Base-by-base conservation (phyloP, 2,888 invertebrate genomes). In the Lamellibrachia columna region DNA sequence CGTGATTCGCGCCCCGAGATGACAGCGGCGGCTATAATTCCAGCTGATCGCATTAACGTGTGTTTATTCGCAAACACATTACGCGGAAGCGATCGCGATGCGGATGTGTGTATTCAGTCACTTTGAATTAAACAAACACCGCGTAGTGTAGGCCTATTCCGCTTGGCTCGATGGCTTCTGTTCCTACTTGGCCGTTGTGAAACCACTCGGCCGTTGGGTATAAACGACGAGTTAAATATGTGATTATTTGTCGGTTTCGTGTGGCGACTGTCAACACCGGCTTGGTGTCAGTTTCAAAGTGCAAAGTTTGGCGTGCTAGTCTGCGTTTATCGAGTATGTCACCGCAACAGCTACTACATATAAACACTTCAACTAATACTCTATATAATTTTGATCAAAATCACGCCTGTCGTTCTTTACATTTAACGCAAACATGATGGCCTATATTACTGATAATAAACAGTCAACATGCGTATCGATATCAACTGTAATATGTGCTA, bases 281-380 rank as follows among this genome's bases (percentile, higher is more conserved):
- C 22, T 40, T 75, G 75, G 75, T 75, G 75, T 75, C 75, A 15
- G 75, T 75, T 75, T 75, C 75, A 75, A 75, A 75, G 75, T 75
- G 22, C 75, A 75, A 75, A 75, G 75, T 75, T 75, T 75, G 75
- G 75, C 75, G 75, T 75, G 75, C 75, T 75, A 75, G 75, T 75
- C 75, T 75, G 75, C 22, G 75, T 75, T 22, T 75, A 22, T 75
- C 75, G 75, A 75, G 75, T 15, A 75, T n/a, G 22, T 22, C 11
- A n/a, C 75, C 75, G 22, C 15, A 15, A 15, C 75, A 75, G 15
- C 7, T 75, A 75, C 75, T 22, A 75, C 15, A 75, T 75, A 75
- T 75, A 75, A 75, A 75, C 75, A 75, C 75, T 75, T 75, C 75
- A 75, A 75, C 75, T 3, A 75, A 75, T 75, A n/a, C 4, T 75